Evolutionary conservation across 37 sponge, comb jelly and placozoan species (phyloP).

Genomic region (Beroe forskalii): DNA sequence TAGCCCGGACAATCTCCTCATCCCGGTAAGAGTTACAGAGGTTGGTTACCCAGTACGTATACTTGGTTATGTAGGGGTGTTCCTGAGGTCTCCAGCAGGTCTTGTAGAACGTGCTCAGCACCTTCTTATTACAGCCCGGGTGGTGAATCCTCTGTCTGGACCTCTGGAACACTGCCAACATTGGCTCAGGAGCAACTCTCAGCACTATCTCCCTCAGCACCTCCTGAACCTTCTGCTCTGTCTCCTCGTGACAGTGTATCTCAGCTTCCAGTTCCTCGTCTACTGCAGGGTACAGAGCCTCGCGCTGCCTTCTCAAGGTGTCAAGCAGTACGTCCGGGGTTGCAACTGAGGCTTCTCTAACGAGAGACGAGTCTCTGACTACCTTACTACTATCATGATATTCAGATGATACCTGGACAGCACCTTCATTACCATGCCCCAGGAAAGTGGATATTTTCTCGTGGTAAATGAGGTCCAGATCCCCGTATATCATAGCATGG

Average conservation of each 20-base stretch:
- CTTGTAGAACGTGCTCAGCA: background rate
- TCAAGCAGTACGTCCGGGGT: slow-evolving; percentile 8
- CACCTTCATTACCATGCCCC: background rate
- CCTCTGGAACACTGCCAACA: too few species aligned
- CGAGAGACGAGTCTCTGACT: background rate
- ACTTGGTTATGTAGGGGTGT: slow-evolving; percentile 58
- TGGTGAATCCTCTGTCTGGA: background rate
- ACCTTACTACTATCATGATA: too few species aligned
- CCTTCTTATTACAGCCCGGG: background rate
- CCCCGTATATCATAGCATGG: slow-evolving; percentile 74
- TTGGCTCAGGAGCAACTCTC: background rate
- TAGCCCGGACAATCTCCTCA: background rate
- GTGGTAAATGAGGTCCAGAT: slow-evolving; percentile 60
- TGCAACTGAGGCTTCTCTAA: background rate
- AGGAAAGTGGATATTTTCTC: slow-evolving; percentile 19
- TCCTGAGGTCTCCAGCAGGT: background rate
- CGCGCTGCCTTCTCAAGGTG: background rate
- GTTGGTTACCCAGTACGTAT: background rate
- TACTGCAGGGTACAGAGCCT: background rate
- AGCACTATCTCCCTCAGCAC: too few species aligned
- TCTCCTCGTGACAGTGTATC: background rate
- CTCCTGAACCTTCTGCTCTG: background rate
- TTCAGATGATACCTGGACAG: background rate
- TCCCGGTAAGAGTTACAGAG: background rate
- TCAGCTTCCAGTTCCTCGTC: background rate